phyloP scores from a whole-genome alignment of 2,797 vertebrate genomes.

The Liasis olivaceus region DNA sequence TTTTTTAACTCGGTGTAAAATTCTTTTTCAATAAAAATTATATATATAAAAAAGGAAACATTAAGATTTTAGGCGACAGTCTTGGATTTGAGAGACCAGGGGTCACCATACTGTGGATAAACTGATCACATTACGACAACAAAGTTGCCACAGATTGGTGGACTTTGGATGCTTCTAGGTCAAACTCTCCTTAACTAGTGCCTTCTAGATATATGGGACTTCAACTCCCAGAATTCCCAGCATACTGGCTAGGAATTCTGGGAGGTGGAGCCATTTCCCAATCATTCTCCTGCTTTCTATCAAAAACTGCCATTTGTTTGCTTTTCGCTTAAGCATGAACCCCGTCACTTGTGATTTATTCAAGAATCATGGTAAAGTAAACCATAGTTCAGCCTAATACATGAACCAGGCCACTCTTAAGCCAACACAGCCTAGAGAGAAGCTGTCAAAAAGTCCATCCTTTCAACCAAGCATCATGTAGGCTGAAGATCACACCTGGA shows the following conservation, averaged over 20 bases:
- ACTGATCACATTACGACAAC: not conserved
- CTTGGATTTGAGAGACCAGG: not conserved
- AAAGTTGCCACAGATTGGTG: not conserved
- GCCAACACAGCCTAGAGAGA: not conserved
- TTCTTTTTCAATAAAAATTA: not conserved
- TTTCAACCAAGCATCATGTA: no score
- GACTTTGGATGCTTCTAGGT: not conserved
- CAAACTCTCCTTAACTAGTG: not conserved
- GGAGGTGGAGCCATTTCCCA: not conserved
- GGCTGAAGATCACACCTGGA: not conserved
- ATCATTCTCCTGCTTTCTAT: not conserved
- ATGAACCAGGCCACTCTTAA: not conserved
- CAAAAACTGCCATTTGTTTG: not conserved
- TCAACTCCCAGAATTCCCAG: not conserved
- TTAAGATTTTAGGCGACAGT: not conserved
- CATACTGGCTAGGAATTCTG: not conserved
- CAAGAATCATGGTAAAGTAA: not conserved
- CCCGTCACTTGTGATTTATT: not conserved
- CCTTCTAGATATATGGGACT: not conserved
- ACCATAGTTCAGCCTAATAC: not conserved
- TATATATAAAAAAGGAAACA: not conserved
- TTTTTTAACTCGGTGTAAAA: not conserved
- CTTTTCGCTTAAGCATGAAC: not conserved
- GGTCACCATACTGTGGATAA: not conserved
- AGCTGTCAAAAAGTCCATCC: not conserved